phyloP scores from a whole-genome alignment of 2,888 invertebrate genomes.

The Caenorhabditis sp. region DNA sequence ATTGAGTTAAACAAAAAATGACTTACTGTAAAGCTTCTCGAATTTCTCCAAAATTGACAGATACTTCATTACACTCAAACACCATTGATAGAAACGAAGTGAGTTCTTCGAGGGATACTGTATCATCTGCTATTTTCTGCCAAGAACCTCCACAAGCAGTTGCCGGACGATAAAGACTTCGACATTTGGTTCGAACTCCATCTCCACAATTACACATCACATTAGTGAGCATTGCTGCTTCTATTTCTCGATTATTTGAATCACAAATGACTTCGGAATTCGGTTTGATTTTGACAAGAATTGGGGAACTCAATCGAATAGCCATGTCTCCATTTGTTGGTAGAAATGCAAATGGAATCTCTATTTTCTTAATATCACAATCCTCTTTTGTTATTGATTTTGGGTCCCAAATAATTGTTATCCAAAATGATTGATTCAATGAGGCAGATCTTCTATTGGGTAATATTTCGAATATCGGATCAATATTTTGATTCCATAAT shows the following conservation, averaged over 20 bases:
- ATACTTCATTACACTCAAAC: conserved; percentile 34
- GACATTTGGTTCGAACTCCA: conserved; percentile 25
- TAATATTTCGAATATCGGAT: conserved; percentile 10
- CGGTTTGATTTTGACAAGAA: neutral
- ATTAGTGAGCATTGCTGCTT: conserved; percentile 15
- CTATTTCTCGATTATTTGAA: conserved; percentile 9
- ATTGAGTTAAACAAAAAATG: too few relatives aligned
- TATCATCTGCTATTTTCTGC: conserved; percentile 50
- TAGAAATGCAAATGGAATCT: conserved; percentile 35
- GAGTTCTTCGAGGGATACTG: conserved; percentile 45
- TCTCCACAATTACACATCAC: conserved; percentile 46
- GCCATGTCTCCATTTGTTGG: conserved; percentile 18
- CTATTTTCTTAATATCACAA: conserved; percentile 14
- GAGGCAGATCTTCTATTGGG: conserved; percentile 25
- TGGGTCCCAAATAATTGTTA: conserved; percentile 16
- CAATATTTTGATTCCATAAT: conserved; percentile 31
- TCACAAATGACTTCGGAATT: neutral
- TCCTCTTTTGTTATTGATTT: neutral
- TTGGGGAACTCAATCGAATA: conserved; percentile 26
- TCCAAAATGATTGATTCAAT: conserved; percentile 48
- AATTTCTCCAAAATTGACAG: conserved; percentile 22
- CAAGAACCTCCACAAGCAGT: conserved; percentile 47
- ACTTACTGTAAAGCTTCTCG: conserved; percentile 13
- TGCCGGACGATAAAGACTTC: conserved; percentile 32
- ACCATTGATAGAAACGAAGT: conserved; percentile 39